Base-by-base conservation (phyloP, 2,888 invertebrate genomes). In the Pseudococcus longispinus region DNA sequence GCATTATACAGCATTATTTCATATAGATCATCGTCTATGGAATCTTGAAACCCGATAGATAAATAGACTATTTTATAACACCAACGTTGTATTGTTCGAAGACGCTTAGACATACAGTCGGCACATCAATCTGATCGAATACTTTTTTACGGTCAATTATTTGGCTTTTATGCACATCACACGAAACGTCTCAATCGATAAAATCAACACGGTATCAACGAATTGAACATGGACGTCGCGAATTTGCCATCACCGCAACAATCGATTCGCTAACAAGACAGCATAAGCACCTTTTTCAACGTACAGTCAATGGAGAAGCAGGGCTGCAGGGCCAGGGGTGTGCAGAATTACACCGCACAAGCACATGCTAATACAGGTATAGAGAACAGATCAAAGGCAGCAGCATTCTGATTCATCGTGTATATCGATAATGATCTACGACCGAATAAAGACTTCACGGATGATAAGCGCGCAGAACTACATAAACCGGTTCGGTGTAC, bases 381-480 rank as follows among this genome's bases (percentile, higher is more conserved):
- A n/a, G n/a, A n/a, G n/a, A 46, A 3, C 0, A 55, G 4, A 55
- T 55, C 13, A 55, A 6, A 55, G 55, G 55, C n/a, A 18, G 60
- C 55, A 55, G 15, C 46, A 60, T 60, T 60, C 60, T 60, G 70
- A 29, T 18, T 29, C 70, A 70, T 70, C 70, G 23, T 65, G 4
- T 70, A 23, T 80, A 37, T 80, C 42, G 77, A 80, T 80, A 80
- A 42, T 20, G 77, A 80, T 80, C 77, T 80, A 20, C 32, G 37
- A 80, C 15, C 42, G 42, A 80, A 80, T 80, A 80, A 80, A 80
- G 77, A 80, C 77, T 80, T 80, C 77, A 80, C 77, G 77, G n/a
- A 42, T 80, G 20, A 80, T 80, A 80, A 37, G 77, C 77, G 77
- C 11, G 74, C 32, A 74, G 32, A 37, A 42, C 20, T 8, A n/a